phyloP scores from a whole-genome alignment of 2,797 vertebrate species.

The Mormyrops attenuatus region DNA sequence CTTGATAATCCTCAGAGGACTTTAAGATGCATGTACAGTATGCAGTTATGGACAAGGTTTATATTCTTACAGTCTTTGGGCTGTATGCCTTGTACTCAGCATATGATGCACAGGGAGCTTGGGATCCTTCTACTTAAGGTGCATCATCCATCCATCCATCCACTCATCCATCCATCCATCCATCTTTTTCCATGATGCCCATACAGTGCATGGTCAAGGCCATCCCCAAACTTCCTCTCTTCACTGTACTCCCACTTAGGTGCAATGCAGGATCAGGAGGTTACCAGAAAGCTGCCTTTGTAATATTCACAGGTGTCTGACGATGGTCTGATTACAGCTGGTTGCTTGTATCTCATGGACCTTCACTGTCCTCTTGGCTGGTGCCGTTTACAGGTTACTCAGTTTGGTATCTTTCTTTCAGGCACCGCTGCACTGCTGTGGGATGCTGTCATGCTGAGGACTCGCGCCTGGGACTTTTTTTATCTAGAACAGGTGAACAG shows the following conservation, averaged over 20 bases:
- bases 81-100: not conserved
- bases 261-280: not conserved
- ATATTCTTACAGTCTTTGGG: not conserved
- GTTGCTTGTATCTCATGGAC: not conserved
- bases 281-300: not conserved
- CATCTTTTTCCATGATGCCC: not conserved
- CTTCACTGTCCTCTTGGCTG: not conserved
- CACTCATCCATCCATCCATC: not conserved
- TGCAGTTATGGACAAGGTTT: not conserved
- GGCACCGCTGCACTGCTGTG: not conserved
- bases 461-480: not conserved
- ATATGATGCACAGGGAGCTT: not conserved
- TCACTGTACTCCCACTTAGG: not conserved
- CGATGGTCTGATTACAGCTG: not conserved
- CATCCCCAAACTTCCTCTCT: not conserved
- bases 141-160: not conserved
- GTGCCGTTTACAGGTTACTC: not conserved
- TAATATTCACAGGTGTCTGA: not conserved
- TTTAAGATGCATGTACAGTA: not conserved
- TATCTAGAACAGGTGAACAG: not conserved
- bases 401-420: not conserved
- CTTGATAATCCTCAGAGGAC: not conserved
- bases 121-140: not conserved
- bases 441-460: not conserved
- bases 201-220: not conserved